Conservation (phyloP, 2,113 vertebrate species). For the Caranx melampygus region DNA sequence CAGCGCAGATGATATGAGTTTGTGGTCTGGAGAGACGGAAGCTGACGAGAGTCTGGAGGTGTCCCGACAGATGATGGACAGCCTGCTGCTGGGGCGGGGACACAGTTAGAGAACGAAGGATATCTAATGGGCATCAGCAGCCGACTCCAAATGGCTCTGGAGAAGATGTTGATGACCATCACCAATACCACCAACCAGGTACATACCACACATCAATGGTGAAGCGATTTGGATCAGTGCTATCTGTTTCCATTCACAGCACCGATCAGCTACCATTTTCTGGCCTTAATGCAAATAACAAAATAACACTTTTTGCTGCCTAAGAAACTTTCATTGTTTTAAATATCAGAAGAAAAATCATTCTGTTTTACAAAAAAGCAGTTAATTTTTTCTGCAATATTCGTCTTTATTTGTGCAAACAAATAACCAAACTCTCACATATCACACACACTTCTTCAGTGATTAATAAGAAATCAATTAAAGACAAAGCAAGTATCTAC, state of each 20-base stretch:
- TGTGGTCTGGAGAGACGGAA: conserved; percentile 81
- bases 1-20: conserved; percentile 63
- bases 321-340: too few species aligned
- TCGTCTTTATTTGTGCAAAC: too few species aligned
- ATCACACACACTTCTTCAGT: too few species aligned
- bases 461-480: too few species aligned
- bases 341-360: too few species aligned
- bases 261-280: background rate
- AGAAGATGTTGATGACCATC: conserved; percentile 93
- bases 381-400: too few species aligned
- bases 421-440: too few species aligned
- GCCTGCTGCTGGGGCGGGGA: conserved; percentile 80
- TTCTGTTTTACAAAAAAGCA: too few species aligned
- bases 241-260: background rate
- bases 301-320: background rate
- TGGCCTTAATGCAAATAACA: background rate
- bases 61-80: conserved; percentile 83
- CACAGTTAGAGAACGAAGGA: conserved; percentile 89
- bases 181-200: conserved; percentile 92
- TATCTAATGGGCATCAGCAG: conserved; percentile 87
- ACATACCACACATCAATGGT: conserved; percentile 23
- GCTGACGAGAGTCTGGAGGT: conserved; percentile 82
- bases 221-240: background rate
- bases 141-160: conserved; percentile 90
- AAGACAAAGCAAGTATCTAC: too few species aligned